phyloP scores from a whole-genome alignment of 2,113 vertebrate genomes.

The Amia ocellicauda region DNA sequence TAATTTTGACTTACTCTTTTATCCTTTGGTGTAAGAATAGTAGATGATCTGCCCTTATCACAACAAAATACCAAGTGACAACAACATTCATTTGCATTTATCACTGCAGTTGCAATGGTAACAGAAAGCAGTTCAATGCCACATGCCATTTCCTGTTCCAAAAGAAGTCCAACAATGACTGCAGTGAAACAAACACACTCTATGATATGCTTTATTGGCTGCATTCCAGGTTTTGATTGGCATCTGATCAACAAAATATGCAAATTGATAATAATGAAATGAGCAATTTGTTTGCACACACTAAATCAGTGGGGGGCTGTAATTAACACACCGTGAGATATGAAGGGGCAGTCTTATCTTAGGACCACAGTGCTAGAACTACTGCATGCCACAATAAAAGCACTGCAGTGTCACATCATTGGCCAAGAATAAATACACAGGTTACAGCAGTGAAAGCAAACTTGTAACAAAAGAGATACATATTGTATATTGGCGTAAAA shows the following conservation, averaged over 20 bases:
- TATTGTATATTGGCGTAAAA: too few relatives aligned
- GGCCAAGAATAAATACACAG: too few relatives aligned
- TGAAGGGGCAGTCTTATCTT: too few relatives aligned
- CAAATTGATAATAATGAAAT: neutral
- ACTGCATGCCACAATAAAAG: neutral
- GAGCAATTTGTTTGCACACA: neutral
- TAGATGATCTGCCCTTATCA: neutral
- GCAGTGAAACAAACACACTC: neutral
- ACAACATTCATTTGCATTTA: neutral
- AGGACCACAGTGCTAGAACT: neutral
- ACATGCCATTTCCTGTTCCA: neutral
- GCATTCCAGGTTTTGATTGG: neutral
- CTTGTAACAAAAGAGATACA: too few relatives aligned
- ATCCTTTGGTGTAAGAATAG: neutral
- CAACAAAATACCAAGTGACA: neutral
- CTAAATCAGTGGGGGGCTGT: neutral
- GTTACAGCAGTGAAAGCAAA: too few relatives aligned
- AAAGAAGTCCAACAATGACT: too few relatives aligned
- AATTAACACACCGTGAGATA: neutral
- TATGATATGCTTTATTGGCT: neutral
- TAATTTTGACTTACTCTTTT: neutral
- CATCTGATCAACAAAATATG: neutral
- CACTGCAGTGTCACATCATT: neutral
- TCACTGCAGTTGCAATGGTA: neutral
- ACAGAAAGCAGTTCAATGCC: neutral